phyloP scores from a whole-genome alignment of 2,797 vertebrate genomes.

The Dendrocincla tyrannina region DNA sequence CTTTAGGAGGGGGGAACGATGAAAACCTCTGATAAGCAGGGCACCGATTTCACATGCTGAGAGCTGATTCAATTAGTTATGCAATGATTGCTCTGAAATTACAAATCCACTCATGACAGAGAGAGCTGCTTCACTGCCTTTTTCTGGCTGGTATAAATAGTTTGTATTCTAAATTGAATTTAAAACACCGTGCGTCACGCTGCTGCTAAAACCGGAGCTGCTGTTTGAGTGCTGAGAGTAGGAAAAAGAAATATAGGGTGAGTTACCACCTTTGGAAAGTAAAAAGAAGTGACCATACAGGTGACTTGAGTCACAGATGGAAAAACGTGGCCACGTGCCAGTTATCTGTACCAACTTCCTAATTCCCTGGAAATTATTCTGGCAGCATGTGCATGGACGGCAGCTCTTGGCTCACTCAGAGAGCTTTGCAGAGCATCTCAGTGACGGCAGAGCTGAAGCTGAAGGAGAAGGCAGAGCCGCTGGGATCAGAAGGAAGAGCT shows the following conservation, averaged over 20 bases:
- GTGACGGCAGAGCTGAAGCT: not conserved
- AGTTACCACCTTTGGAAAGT: not conserved
- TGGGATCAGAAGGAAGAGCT: not conserved
- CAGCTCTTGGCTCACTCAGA: not conserved
- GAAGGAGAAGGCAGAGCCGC: not conserved
- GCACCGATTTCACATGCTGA: constrained; percentile 41
- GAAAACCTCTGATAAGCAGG: constrained; percentile 24
- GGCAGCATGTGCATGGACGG: not conserved
- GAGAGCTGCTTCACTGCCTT: constrained; percentile 55
- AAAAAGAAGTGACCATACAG: constrained; percentile 20
- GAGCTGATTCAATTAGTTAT: constrained; percentile 66
- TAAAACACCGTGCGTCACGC: constrained; percentile 62
- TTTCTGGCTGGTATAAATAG: constrained; percentile 69
- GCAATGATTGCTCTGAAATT: constrained; percentile 57
- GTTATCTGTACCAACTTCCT: not conserved
- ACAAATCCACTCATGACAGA: constrained; percentile 64
- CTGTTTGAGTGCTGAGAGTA: not conserved
- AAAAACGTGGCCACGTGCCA: not conserved
- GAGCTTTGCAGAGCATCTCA: not conserved
- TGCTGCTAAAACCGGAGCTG: constrained; percentile 60
- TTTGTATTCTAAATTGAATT: constrained; percentile 71
- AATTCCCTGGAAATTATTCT: constrained; percentile 18
- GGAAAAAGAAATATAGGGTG: not conserved
- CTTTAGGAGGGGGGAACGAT: constrained; percentile 26
- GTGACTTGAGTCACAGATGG: not conserved